A percentile compares a stretch with the other conserved stretches of the same genome.
These are phyloP conservation scores for Brachionus asplanchnoidis DNA, from an alignment of 1,140 invertebrate species.

Conservation along the genomic window DNA sequence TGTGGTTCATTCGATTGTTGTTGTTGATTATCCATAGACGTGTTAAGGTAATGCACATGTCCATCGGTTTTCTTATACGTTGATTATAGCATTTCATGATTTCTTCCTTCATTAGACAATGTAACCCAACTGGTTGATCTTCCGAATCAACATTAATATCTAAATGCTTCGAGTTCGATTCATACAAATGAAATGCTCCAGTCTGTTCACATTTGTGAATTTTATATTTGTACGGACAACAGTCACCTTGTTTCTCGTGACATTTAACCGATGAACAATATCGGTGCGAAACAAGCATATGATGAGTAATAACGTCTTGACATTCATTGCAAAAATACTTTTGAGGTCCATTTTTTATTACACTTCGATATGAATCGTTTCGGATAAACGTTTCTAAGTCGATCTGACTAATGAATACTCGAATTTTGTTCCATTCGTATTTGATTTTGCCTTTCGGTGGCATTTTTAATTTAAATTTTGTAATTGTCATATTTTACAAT, in stretches of 20 bases:
- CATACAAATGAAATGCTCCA: background rate
- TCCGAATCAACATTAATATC: background rate
- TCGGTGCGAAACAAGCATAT: background rate
- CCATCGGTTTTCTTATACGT: background rate
- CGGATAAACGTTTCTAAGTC: conserved; percentile 3
- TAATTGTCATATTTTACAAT: no score
- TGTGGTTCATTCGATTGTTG: background rate
- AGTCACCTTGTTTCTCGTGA: background rate
- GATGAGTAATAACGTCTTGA: background rate
- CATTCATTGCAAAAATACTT: background rate
- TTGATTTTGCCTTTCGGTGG: background rate
- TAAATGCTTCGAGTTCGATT: background rate
- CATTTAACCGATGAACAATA: background rate
- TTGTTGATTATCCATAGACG: background rate
- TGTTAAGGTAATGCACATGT: background rate
- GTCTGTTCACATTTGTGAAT: conserved; percentile 8
- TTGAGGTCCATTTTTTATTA: background rate
- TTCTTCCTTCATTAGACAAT: background rate
- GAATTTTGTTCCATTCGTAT: conserved; percentile 5
- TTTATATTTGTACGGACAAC: background rate
- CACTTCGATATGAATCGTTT: background rate
- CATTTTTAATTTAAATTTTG: background rate
- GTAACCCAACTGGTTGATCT: background rate
- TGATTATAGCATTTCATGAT: background rate
- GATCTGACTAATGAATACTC: background rate